Evolutionary conservation across 1,140 invertebrate genomes (phyloP).

Genomic region (Plectus sambesii): DNA sequence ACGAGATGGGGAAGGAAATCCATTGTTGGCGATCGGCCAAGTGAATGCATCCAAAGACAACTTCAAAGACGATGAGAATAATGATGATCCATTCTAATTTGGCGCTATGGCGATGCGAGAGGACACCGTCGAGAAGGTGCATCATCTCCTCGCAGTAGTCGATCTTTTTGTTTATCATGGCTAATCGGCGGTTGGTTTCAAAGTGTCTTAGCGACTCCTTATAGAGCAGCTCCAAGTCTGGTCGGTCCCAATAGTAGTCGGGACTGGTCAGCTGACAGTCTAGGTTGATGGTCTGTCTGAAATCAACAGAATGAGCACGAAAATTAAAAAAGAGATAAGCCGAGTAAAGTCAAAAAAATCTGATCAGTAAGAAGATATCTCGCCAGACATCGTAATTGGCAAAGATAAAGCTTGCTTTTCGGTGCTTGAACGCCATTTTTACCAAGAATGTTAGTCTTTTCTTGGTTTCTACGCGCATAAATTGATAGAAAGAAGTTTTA

Average conservation of each 20-base stretch:
- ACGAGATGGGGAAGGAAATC: no score
- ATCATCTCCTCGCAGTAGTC: constrained; percentile 27
- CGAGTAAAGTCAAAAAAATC: no score
- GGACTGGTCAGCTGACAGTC: constrained; percentile 27
- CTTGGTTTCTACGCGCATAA: constrained; percentile 23
- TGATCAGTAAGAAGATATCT: no score
- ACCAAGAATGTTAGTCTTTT: constrained; percentile 25
- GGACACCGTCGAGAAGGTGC: constrained; percentile 25
- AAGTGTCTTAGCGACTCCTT: constrained; percentile 21
- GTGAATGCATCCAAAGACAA: constrained; percentile 33
- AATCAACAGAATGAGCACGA: constrained; percentile 33
- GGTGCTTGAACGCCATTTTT: constrained; percentile 25
- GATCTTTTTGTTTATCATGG: constrained; percentile 16
- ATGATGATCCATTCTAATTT: constrained; percentile 39
- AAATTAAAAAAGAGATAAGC: no score
- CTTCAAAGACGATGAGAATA: constrained; percentile 34
- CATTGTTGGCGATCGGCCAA: constrained; percentile 26
- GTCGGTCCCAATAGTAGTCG: constrained; percentile 38
- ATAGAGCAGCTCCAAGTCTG: constrained; percentile 29
- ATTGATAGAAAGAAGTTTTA: no score
- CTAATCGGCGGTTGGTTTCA: constrained; percentile 11
- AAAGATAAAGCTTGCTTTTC: constrained; percentile 26
- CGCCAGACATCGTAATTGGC: constrained; percentile 27
- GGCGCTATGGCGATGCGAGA: constrained; percentile 18
- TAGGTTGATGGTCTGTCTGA: constrained; percentile 35